Conservation (phyloP, 2,797 vertebrate species). For the Neosilurus mollespiculum region DNA sequence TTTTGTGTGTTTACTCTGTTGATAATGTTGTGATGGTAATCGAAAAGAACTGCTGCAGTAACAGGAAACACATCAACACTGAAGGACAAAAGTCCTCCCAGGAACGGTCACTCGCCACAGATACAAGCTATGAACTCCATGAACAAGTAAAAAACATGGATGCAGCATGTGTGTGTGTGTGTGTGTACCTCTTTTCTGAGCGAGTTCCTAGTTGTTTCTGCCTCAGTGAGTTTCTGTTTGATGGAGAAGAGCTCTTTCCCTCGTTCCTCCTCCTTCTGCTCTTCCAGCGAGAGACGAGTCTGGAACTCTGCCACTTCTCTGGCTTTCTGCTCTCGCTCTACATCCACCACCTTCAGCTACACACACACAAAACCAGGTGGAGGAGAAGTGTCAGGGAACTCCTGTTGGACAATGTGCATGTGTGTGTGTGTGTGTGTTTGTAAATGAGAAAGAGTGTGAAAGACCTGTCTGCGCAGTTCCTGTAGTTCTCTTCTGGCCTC, state of each 20-base stretch:
- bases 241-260: conserved; percentile 76
- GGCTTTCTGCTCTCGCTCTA: conserved; percentile 80
- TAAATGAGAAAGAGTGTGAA: neutral
- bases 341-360: conserved; percentile 87
- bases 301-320: conserved; percentile 83
- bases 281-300: conserved; percentile 78
- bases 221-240: conserved; percentile 81
- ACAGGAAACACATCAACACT: too few species aligned
- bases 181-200: conserved; percentile 82
- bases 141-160: neutral
- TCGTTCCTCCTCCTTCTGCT: conserved; percentile 85
- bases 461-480: conserved; percentile 90
- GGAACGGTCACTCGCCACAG: neutral
- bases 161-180: neutral
- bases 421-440: neutral
- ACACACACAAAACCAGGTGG: neutral
- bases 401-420: neutral
- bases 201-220: conserved; percentile 74
- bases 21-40: too few species aligned
- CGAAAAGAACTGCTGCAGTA: too few species aligned
- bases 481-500: conserved; percentile 90
- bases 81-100: neutral
- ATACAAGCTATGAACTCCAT: neutral
- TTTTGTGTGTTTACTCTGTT: too few species aligned
- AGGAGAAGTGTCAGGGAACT: too few species aligned